Conservation (phyloP, 1,140 invertebrate species). For the Aphelenchoides besseyi region DNA sequence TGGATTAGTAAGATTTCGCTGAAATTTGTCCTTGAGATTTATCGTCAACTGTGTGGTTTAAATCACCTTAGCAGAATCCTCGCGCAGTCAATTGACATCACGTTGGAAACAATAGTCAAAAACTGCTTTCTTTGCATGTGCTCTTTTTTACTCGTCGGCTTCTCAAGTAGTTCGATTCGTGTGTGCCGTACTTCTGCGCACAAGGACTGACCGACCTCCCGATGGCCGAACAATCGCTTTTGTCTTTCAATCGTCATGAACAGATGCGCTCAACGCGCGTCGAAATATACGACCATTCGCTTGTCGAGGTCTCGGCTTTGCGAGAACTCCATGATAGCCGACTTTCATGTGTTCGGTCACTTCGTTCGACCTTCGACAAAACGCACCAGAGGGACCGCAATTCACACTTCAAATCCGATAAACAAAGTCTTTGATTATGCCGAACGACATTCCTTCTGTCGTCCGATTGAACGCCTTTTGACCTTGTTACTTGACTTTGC, state of each 20-base stretch:
- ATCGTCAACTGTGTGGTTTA: no score
- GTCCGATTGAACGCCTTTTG: neutral
- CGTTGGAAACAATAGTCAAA: neutral
- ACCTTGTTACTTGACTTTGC: neutral
- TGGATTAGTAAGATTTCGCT: no score
- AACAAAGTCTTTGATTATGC: neutral
- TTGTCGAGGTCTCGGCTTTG: no score
- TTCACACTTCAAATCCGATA: neutral
- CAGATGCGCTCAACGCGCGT: neutral
- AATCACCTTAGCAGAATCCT: neutral
- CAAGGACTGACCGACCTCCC: conserved; percentile 1
- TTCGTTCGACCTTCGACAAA: neutral
- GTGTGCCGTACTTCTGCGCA: neutral
- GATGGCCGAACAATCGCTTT: neutral
- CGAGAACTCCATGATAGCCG: neutral
- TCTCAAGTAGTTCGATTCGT: conserved; percentile 12
- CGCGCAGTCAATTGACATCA: neutral
- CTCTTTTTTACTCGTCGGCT: neutral
- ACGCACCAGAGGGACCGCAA: conserved; percentile 1
- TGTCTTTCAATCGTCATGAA: neutral
- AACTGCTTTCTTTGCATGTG: neutral
- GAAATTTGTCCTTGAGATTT: no score
- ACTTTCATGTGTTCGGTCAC: neutral
- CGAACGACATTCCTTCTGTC: neutral
- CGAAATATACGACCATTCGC: neutral